A percentile compares a stretch with the other conserved stretches of the same genome.
Evolutionary conservation across 2,888 invertebrate genomes (phyloP).

Genomic region (Notodonta dromedarius): DNA sequence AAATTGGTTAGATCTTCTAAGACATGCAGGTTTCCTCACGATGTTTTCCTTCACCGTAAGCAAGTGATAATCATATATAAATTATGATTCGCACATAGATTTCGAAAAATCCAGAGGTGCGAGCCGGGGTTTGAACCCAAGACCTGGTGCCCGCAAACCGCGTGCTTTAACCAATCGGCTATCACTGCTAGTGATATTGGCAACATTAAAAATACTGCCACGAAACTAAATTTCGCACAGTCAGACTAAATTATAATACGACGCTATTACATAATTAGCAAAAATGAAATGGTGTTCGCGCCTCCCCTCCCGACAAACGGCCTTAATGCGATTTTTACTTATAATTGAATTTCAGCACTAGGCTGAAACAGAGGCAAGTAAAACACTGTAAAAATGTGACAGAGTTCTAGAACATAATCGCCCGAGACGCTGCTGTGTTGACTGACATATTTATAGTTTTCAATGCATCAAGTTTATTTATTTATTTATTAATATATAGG

Average conservation of each 20-base stretch:
- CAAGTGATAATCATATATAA: too few relatives aligned
- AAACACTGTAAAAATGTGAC: background rate
- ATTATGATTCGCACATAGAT: too few relatives aligned
- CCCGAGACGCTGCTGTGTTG: constrained; percentile 32
- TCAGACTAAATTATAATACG: background rate
- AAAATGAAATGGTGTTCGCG: background rate
- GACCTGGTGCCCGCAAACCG: too few relatives aligned
- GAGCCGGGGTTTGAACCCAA: too few relatives aligned
- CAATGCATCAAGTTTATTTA: constrained; percentile 38
- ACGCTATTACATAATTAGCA: background rate
- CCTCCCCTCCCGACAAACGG: background rate
- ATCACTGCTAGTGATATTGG: too few relatives aligned
- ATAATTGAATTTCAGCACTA: background rate
- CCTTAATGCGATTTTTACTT: background rate
- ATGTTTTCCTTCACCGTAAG: too few relatives aligned
- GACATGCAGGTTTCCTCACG: too few relatives aligned
- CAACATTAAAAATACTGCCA: background rate
- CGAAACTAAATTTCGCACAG: background rate
- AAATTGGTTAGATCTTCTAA: too few relatives aligned
- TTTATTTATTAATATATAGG: too few relatives aligned
- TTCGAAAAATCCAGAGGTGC: too few relatives aligned
- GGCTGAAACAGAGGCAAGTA: background rate
- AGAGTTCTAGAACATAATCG: constrained; percentile 37
- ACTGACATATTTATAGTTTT: constrained; percentile 49
- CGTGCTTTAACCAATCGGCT: too few relatives aligned